These are phyloP conservation scores for Hypsopygia costalis DNA, from an alignment of 2,888 invertebrate species.

Conservation along the genomic window DNA sequence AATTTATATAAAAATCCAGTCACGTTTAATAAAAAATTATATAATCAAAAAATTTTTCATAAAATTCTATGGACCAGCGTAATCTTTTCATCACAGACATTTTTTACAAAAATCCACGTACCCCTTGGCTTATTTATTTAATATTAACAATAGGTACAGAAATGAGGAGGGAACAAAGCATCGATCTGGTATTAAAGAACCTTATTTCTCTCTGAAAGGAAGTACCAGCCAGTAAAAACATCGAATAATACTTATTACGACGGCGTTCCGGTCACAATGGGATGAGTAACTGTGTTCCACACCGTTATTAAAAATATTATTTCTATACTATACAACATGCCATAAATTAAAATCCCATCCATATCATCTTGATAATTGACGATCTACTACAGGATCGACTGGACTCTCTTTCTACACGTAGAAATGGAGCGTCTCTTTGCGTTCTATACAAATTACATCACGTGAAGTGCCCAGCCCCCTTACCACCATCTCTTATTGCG, in stretches of 20 bases:
- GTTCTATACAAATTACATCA: too few species aligned
- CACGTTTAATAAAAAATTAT: neutral
- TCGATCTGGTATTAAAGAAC: constrained; percentile 43
- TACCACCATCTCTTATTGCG: too few species aligned
- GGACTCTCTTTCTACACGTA: too few species aligned
- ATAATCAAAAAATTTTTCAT: constrained; percentile 6
- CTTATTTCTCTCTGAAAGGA: constrained; percentile 43
- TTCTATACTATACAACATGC: too few species aligned
- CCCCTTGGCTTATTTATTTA: constrained; percentile 33
- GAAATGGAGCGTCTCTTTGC: too few species aligned
- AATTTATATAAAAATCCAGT: neutral
- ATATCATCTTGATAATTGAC: too few species aligned
- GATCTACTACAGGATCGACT: too few species aligned
- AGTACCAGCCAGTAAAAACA: constrained; percentile 46
- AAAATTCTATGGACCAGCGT: constrained; percentile 22
- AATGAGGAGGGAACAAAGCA: constrained; percentile 36
- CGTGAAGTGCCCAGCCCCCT: too few species aligned
- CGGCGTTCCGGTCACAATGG: constrained; percentile 44
- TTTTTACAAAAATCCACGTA: constrained; percentile 19
- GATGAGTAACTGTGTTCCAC: constrained; percentile 23
- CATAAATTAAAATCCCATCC: too few species aligned
- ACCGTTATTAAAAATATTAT: too few species aligned
- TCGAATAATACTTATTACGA: constrained; percentile 56
- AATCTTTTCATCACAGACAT: constrained; percentile 31
- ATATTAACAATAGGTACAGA: constrained; percentile 43